Base-by-base conservation (phyloP, 2,888 invertebrate genomes). In the Byasa hedistus region DNA sequence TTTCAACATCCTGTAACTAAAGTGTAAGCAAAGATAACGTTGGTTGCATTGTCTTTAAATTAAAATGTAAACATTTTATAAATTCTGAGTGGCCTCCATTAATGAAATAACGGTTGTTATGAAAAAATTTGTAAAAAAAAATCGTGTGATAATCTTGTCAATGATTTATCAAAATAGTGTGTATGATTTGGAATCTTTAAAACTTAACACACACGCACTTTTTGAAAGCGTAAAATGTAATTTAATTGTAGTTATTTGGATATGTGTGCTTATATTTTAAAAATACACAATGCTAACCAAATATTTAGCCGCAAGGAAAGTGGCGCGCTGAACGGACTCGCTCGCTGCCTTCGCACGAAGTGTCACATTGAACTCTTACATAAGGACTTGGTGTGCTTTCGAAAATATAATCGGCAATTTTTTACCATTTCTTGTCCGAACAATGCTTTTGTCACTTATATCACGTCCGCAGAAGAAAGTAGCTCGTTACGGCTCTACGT, bases 311-410 rank as follows among this genome's bases (percentile, higher is more conserved):
- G 79, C 76, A 81, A 89, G 81, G 89, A 88, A 90, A 91, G 90
- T 90, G 86, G 90, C 89, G 84, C 90, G 84, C 81, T 82, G 84
- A 82, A 86, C 86, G 82, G 78, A 75, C 81, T 76, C 76, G 75
- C 76, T 77, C 79, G 79, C 78, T 78, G 79, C 78, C 79, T 80
- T 75, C 76, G 73, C 78, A 71, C 78, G 70, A 91, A 91, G 91
- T 91, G 85, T 91, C 89, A 91, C 91, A 82, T 84, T 90, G 91
- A 91, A 91, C 91, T 91, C 85, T 91, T 91, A 90, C 90, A 87
- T 91, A 91, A 91, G 87, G 85, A 86, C 82, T 83, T 78, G 77
- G 70, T 78, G 83, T 88, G 89, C 91, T 91, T 91, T 91, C 91
- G 83, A 91, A 91, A 91, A 89, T 87, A 84, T 87, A 82, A 85